Evolutionary conservation across 2,888 invertebrate species (phyloP).

Genomic region (Phengaris alcon): DNA sequence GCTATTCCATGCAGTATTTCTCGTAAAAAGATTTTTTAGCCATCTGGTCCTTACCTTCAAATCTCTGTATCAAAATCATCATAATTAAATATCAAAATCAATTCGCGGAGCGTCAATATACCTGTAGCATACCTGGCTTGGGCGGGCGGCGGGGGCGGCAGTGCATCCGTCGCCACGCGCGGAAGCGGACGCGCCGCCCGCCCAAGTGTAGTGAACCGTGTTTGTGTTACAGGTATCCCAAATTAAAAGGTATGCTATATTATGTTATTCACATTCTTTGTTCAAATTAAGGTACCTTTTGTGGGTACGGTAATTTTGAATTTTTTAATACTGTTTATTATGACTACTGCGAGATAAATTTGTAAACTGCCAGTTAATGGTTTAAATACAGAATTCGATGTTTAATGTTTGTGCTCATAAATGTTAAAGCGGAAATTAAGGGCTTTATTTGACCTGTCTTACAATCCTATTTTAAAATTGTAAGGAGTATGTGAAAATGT

Average conservation of each 20-base stretch:
- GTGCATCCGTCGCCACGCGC: conserved; percentile 62
- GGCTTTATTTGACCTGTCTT: too few relatives aligned
- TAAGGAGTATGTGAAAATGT: neutral
- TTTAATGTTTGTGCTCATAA: neutral
- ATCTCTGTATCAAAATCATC: neutral
- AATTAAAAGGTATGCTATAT: conserved; percentile 2
- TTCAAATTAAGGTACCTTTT: neutral
- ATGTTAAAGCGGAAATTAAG: neutral
- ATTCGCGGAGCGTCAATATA: conserved; percentile 73
- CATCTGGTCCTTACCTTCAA: conserved; percentile 29
- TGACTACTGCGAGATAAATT: neutral
- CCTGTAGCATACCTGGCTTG: conserved; percentile 67
- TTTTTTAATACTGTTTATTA: neutral
- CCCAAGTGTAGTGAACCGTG: conserved; percentile 42
- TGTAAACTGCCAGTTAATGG: conserved; percentile 5
- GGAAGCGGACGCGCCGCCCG: conserved; percentile 55
- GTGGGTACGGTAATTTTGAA: neutral
- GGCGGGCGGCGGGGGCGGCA: conserved; percentile 53
- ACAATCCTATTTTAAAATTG: neutral
- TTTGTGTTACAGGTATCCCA: conserved; percentile 31
- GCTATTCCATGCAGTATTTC: too few relatives aligned
- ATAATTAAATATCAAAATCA: conserved; percentile 53
- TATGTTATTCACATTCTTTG: neutral
- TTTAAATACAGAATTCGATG: neutral
- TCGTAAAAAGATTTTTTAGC: too few relatives aligned